Evolutionary conservation across 2,888 invertebrate species (phyloP).

Genomic region (Bombylius major): DNA sequence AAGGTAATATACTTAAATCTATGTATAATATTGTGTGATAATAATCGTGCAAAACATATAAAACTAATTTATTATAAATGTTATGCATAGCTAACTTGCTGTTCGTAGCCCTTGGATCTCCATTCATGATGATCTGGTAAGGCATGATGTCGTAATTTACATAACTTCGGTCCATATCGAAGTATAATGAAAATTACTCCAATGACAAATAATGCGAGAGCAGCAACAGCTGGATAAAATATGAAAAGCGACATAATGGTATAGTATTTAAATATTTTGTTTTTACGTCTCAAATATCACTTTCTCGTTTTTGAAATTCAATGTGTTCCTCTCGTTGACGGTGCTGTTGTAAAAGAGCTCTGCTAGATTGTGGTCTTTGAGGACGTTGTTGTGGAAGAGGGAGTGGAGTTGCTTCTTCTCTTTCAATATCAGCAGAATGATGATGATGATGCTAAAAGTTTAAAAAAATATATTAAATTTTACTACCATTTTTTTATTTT

Average conservation of each 20-base stretch:
- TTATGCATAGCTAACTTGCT: conserved; percentile 34
- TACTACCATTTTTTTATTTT: too few species aligned
- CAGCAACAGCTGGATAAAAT: conserved; percentile 65
- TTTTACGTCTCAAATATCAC: conserved; percentile 50
- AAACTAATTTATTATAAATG: background rate
- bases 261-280: conserved; percentile 12
- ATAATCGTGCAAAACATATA: too few species aligned
- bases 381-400: conserved; percentile 29
- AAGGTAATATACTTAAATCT: too few species aligned
- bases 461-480: background rate
- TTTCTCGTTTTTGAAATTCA: conserved; percentile 65
- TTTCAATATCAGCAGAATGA: conserved; percentile 8
- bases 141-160: conserved; percentile 55
- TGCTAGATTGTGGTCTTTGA: conserved; percentile 19
- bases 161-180: conserved; percentile 59
- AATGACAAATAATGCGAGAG: conserved; percentile 58
- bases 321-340: conserved; percentile 37
- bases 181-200: conserved; percentile 63
- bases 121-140: conserved; percentile 52
- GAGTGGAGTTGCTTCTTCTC: conserved; percentile 4
- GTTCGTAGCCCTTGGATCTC: conserved; percentile 42
- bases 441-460: conserved; percentile 15
- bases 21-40: too few species aligned
- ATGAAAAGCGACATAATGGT: conserved; percentile 53
- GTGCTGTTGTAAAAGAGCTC: conserved; percentile 12